Evolutionary conservation across 2,113 vertebrate genomes (phyloP).

Genomic region (Mirza zaza): DNA sequence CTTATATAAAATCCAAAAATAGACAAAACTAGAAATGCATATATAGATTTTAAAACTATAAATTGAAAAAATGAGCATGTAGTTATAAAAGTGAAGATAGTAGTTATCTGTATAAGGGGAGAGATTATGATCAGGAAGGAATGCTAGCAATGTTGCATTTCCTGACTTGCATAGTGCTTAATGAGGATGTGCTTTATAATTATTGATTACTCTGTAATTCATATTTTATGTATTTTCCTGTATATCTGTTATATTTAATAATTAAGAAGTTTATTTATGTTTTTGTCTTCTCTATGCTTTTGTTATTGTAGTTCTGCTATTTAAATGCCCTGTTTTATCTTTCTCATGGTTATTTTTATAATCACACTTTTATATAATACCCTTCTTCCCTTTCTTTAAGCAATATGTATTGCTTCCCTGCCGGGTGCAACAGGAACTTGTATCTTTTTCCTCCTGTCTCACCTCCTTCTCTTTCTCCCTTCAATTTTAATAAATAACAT

Average conservation of each 20-base stretch:
- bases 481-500: background rate
- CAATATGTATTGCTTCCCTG: background rate
- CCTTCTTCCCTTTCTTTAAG: background rate
- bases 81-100: background rate
- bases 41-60: background rate
- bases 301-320: background rate
- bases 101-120: background rate
- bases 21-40: background rate
- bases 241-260: background rate
- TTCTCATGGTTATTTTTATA: background rate
- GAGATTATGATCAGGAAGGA: background rate
- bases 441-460: background rate
- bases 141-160: conserved; percentile 9
- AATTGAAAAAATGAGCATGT: background rate
- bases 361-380: background rate
- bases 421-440: background rate
- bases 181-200: background rate
- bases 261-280: background rate
- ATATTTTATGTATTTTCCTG: conserved; percentile 27
- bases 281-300: background rate
- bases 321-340: background rate
- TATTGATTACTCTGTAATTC: conserved; percentile 9
- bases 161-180: background rate
- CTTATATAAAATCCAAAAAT: background rate
- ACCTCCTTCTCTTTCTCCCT: background rate